phyloP scores from a whole-genome alignment of 2,113 vertebrate species.

The Gallinago media region DNA sequence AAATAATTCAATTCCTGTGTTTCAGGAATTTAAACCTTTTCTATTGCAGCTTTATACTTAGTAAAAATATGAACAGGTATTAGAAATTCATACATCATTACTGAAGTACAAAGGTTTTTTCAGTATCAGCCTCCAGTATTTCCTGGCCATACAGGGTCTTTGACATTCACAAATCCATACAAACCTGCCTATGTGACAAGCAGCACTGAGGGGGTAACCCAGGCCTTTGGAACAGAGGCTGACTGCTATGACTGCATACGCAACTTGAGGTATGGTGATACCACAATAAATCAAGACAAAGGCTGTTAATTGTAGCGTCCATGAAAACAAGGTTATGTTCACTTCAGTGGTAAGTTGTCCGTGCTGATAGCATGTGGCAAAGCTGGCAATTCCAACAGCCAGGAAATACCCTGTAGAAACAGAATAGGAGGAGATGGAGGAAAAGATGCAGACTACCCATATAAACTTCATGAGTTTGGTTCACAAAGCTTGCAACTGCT shows the following conservation, averaged over 20 bases:
- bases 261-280: conserved; percentile 65
- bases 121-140: neutral
- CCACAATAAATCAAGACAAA: conserved; percentile 77
- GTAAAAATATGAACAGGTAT: neutral
- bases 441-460: neutral
- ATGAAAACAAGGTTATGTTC: conserved; percentile 67
- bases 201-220: neutral
- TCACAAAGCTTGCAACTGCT: neutral
- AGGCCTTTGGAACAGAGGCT: conserved; percentile 67
- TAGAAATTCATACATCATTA: neutral
- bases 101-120: neutral
- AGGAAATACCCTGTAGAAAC: conserved; percentile 76
- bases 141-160: neutral
- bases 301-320: conserved; percentile 68
- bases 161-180: neutral
- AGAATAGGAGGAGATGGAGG: neutral
- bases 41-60: neutral
- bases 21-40: neutral
- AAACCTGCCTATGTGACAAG: conserved; percentile 68
- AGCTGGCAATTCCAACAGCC: conserved; percentile 71
- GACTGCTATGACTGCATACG: conserved; percentile 49
- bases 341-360: conserved; percentile 69
- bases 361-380: conserved; percentile 76
- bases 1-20: neutral
- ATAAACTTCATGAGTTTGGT: neutral